Percentiles rank a stretch among this genome's conserved stretches.
phyloP scores from a whole-genome alignment of 2,113 vertebrate species.

The Semnornis frantzii region DNA sequence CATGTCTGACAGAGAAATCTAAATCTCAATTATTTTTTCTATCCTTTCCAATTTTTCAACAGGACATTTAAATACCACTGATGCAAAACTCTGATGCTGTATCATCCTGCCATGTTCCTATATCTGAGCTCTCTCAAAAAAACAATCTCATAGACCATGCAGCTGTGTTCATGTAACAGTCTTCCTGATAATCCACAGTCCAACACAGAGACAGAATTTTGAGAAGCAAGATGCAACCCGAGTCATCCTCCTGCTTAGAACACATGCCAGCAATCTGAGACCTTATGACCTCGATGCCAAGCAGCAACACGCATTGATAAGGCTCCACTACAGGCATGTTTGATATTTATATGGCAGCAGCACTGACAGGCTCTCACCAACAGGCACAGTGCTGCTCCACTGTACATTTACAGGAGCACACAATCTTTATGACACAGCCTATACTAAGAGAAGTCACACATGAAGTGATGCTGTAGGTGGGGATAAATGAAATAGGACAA shows the following conservation, averaged over 20 bases:
- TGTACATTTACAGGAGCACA: neutral
- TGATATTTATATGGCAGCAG: neutral
- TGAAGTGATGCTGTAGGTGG: neutral
- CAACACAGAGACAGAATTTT: neutral
- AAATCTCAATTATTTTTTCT: neutral
- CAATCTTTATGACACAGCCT: neutral
- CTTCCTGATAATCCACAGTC: rapidly evolving
- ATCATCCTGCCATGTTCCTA: neutral
- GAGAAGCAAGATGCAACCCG: neutral
- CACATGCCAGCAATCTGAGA: neutral
- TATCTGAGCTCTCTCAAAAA: neutral
- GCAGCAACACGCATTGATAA: neutral
- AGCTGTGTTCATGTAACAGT: neutral
- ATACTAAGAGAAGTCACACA: neutral
- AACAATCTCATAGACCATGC: neutral
- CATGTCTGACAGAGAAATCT: neutral
- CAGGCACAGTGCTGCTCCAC: neutral
- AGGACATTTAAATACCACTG: neutral
- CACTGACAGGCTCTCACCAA: neutral
- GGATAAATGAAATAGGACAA: neutral
- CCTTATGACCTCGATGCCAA: neutral
- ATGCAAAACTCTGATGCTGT: neutral
- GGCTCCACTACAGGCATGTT: neutral
- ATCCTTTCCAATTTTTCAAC: neutral
- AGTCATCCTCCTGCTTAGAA: neutral